Conservation (phyloP, 2,797 vertebrate genomes). For the Atherinosoma microstoma region DNA sequence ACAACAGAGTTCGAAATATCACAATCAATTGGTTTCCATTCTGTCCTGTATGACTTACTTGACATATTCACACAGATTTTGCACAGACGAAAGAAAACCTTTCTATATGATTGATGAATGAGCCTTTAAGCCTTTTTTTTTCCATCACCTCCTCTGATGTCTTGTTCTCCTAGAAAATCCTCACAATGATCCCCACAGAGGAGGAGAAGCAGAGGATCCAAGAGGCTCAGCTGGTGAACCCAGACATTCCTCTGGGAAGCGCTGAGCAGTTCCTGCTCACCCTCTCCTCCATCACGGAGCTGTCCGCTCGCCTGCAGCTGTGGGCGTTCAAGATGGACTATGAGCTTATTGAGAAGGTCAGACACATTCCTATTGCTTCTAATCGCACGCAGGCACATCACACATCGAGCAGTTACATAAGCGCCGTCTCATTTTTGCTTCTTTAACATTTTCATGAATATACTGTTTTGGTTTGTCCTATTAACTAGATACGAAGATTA, state of each 20-base stretch:
- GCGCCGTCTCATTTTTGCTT: background rate
- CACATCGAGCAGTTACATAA: slow-evolving; percentile 6
- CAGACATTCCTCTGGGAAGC: slow-evolving; percentile 92
- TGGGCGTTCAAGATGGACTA: slow-evolving; percentile 99
- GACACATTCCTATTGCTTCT: slow-evolving; percentile 26
- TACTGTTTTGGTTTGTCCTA: background rate
- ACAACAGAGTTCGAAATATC: slow-evolving; percentile 46
- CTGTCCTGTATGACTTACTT: slow-evolving; percentile 8
- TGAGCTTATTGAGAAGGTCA: slow-evolving; percentile 95
- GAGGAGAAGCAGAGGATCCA: slow-evolving; percentile 98
- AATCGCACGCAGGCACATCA: slow-evolving; percentile 22
- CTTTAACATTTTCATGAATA: background rate
- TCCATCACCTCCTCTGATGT: slow-evolving; percentile 19
- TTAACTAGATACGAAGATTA: background rate
- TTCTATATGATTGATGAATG: slow-evolving; percentile 40
- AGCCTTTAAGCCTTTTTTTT: background rate
- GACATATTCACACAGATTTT: slow-evolving; percentile 13
- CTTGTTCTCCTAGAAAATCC: slow-evolving; percentile 90
- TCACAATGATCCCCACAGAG: slow-evolving; percentile 97
- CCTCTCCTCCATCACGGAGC: slow-evolving; percentile 95
- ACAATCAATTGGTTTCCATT: slow-evolving; percentile 29
- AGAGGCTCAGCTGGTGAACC: slow-evolving; percentile 94
- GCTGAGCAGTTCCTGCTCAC: slow-evolving; percentile 97
- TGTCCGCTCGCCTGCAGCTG: slow-evolving; percentile 95
- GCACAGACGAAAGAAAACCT: slow-evolving; percentile 7